These are phyloP conservation scores for Pseudomyrmex pallidus DNA, from an alignment of 1,140 invertebrate genomes.

Conservation along the genomic window DNA sequence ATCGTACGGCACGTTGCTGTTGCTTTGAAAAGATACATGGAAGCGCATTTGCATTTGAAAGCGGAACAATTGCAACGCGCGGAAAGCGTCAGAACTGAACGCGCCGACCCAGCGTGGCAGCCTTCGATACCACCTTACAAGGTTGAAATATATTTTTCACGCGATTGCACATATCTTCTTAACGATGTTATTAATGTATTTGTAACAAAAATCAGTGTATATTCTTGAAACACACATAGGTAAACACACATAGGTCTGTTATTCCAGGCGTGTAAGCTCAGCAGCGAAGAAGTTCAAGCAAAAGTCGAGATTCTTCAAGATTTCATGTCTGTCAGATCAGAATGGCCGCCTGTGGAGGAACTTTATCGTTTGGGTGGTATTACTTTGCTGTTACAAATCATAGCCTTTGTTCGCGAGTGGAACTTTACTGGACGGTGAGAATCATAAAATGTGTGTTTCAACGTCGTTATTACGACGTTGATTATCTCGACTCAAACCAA, in stretches of 20 bases:
- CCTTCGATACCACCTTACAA: slow-evolving; percentile 88
- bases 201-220: not conserved
- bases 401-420: slow-evolving; percentile 96
- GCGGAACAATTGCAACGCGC: slow-evolving; percentile 91
- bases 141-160: slow-evolving; percentile 77
- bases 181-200: not conserved
- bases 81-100: slow-evolving; percentile 83
- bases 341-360: slow-evolving; percentile 94
- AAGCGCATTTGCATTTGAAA: slow-evolving; percentile 95
- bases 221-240: slow-evolving; percentile 16
- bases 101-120: slow-evolving; percentile 78
- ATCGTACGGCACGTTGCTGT: slow-evolving; percentile 96
- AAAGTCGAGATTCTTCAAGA: too few relatives aligned
- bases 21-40: slow-evolving; percentile 95
- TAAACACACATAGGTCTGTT: slow-evolving; percentile 58
- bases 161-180: too few relatives aligned
- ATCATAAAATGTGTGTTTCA: too few relatives aligned
- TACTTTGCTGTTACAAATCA: slow-evolving; percentile 92
- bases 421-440: slow-evolving; percentile 93
- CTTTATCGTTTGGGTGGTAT: slow-evolving; percentile 94
- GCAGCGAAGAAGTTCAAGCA: too few relatives aligned
- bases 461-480: too few relatives aligned
- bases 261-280: slow-evolving; percentile 89
- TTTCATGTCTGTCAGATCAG: too few relatives aligned
- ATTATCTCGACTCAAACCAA: too few relatives aligned